phyloP scores from a whole-genome alignment of 1,140 invertebrate genomes.

The Ylistrum balloti region DNA sequence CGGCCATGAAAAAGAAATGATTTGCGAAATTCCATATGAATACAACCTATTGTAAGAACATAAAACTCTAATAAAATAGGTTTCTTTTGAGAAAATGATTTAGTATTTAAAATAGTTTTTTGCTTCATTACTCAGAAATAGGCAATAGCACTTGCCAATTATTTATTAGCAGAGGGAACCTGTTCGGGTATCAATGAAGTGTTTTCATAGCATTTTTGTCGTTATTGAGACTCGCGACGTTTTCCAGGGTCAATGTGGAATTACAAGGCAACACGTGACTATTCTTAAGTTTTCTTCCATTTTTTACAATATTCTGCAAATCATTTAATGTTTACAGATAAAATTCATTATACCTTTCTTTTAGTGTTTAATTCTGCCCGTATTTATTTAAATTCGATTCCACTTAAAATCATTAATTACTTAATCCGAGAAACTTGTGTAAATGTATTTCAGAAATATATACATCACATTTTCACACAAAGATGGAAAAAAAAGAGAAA shows the following conservation, averaged over 20 bases:
- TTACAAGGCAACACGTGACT: no score
- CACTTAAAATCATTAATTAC: no score
- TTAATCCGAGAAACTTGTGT: no score
- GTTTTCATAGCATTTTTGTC: neutral
- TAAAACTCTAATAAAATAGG: conserved; percentile 17
- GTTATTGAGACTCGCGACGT: neutral
- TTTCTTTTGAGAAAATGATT: neutral
- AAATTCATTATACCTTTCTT: no score
- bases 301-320: no score
- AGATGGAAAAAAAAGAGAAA: no score
- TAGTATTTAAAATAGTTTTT: neutral
- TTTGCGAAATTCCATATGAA: neutral
- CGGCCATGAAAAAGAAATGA: neutral
- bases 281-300: no score
- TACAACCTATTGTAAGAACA: neutral
- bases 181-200: neutral
- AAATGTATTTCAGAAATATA: no score
- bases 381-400: no score
- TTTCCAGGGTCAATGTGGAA: neutral
- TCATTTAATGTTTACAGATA: no score
- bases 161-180: neutral
- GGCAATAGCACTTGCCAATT: neutral
- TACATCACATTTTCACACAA: no score
- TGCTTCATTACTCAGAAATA: neutral
- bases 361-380: no score